Evolutionary conservation across 2,113 vertebrate genomes (phyloP), one percentile per base, ranked within the genome.

Genomic region (Anguilla japonica): DNA sequence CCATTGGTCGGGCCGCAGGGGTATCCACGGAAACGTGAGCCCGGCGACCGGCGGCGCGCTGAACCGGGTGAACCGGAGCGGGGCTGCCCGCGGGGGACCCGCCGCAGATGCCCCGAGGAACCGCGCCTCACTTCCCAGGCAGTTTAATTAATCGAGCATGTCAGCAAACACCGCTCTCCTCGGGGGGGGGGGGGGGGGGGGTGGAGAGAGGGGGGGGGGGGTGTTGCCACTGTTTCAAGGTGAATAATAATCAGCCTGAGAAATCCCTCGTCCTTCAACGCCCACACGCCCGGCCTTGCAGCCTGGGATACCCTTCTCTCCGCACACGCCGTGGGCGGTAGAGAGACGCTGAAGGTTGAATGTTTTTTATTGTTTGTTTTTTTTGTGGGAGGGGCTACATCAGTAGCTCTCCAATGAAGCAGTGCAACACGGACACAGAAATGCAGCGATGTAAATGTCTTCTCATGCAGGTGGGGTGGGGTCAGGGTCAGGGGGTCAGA

Each of bases 121-220:
- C 86, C 46, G 41, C 83, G 87, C 85, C 88, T 88, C 85, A 81
- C 81, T 86, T 88, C 71, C 85, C 82, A 86, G 87, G 88, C 80
- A 75, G n/a, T 85, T 88, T 91, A 84, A 86, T 88, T 91, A 87
- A 89, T 89, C 86, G 89, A 86, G 75, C 83, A 43, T 20, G n/a
- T 85, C 60, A 14, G 26, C 67, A 88, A 86, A 86, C 86, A 56
- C 50, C 84, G 79, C 22, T 8, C 71, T 75, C 3, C 26, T 34
- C 3, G 4, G 63, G 14, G 57, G 14, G 14, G 43, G 43, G 43
- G 20, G 60, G 60, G 60, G 57, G 57, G 4, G 5, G 18, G 60
- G 34, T 34, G 34, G 34, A 34, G 34, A 34, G 34, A 34, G 60
- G 60, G 60, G 60, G 60, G 60, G 60, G 5, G 18, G 71, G 91